Evolutionary conservation across 2,888 invertebrate species (phyloP).

Genomic region (Choristoneura rosaceana): DNA sequence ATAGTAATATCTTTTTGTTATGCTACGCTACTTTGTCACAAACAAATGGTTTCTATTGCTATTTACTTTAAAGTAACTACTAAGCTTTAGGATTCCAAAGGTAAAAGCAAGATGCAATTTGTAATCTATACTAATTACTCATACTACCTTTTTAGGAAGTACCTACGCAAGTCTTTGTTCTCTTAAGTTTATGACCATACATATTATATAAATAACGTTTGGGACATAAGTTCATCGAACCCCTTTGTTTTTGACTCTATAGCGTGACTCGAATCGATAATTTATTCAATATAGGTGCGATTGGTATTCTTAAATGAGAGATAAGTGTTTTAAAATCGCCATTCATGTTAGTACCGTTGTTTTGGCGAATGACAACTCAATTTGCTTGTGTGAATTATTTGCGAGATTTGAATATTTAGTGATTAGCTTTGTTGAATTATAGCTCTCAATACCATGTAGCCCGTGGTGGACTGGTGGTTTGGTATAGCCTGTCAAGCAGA

Average conservation of each 20-base stretch:
- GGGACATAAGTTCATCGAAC: constrained; percentile 27
- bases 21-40: too few relatives aligned
- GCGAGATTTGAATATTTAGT: not conserved
- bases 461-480: too few relatives aligned
- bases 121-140: not conserved
- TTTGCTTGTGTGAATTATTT: not conserved
- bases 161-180: constrained; percentile 17
- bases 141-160: not conserved
- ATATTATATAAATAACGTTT: constrained; percentile 26
- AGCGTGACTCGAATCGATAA: constrained; percentile 35
- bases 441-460: too few relatives aligned
- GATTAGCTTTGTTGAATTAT: too few relatives aligned
- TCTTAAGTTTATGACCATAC: constrained; percentile 21
- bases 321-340: constrained; percentile 3
- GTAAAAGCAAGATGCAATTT: not conserved
- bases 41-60: too few relatives aligned
- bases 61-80: too few relatives aligned
- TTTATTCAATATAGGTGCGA: constrained; percentile 29
- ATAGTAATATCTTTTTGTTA: too few relatives aligned
- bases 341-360: constrained; percentile 1
- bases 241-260: constrained; percentile 38
- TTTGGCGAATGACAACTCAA: not conserved
- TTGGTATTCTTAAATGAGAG: constrained; percentile 10
- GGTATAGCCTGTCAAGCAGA: too few relatives aligned
- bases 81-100: too few relatives aligned